Percentiles rank a stretch among this genome's conserved stretches.
Conservation (phyloP, 2,797 vertebrate genomes). For the Okamejei kenojei region DNA sequence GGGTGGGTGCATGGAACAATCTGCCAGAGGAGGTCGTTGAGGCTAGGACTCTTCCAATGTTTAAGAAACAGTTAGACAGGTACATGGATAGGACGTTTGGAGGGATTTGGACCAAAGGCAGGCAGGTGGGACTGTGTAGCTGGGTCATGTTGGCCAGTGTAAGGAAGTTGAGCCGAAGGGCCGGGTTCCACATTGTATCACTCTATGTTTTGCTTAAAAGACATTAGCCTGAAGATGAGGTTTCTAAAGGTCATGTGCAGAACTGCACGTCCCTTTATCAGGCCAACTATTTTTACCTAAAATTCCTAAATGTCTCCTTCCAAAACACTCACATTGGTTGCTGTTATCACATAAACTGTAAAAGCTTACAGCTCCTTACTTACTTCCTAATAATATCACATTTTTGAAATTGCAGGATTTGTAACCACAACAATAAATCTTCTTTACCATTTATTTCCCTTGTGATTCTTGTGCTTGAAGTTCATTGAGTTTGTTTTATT, state of each 20-base stretch:
- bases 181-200: too few relatives aligned
- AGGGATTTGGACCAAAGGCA: too few relatives aligned
- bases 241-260: not conserved
- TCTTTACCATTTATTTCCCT: slow-evolving; percentile 10
- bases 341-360: not conserved
- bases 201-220: too few relatives aligned
- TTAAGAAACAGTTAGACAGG: too few relatives aligned
- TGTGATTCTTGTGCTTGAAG: not conserved
- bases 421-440: not conserved
- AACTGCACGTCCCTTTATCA: not conserved
- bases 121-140: too few relatives aligned
- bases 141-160: too few relatives aligned
- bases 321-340: not conserved
- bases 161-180: too few relatives aligned
- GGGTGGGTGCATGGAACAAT: too few relatives aligned
- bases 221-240: not conserved
- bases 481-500: not conserved
- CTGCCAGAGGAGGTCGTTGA: too few relatives aligned
- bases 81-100: too few relatives aligned
- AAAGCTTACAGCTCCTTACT: not conserved
- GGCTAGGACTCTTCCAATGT: too few relatives aligned
- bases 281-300: not conserved
- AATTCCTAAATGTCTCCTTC: not conserved
- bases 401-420: slow-evolving; percentile 4
- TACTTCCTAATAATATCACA: not conserved